Evolutionary conservation across 2,113 vertebrate species (phyloP), one percentile per base, ranked within the genome.

Genomic region (Vidua chalybeata): DNA sequence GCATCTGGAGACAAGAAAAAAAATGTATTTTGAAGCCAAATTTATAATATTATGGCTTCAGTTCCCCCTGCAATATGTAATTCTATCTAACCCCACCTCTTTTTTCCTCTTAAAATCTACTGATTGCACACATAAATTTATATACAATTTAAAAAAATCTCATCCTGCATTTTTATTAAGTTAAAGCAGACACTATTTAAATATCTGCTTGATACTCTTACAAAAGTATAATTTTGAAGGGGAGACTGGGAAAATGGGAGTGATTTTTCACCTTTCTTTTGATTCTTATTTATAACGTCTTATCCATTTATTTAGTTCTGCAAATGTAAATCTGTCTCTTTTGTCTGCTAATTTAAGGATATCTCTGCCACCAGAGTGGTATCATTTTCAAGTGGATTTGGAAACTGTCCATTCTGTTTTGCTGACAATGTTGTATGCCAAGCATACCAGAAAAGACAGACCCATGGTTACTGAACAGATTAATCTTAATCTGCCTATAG

Each of bases 401-500:
- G 97, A 97, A 94, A 66, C 20, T 26, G 12, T 94, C 89, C 85
- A 93, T 64, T 93, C 35, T 74, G 37, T 90, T 97, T 90, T 94
- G 79, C 92, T 96, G 96, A 95, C 11, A 28, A 52, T 54, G 67
- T 83, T 93, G 26, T 89, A 91, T 96, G 90, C 58, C 41, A 49
- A 92, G 52, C 15, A 61, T 88, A 95, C 75, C 88, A 97, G 81
- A 84, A 96, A 97, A 97, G 79, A 95, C 82, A 95, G n/a, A 39
- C 37, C 71, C 39, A 67, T 71, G 71, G 64, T 97, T 97, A 78
- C 72, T 63, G 91, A 96, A 69, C 28, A 84, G 87, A 96, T 97
- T 93, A 91, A 95, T 96, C 94, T 97, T 96, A 97, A 97, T 98
- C 79, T 96, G 83, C 78, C 93, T 89, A 87, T 95, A 92, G 94